phyloP scores from a whole-genome alignment of 2,797 vertebrate genomes.

The Anableps anableps region DNA sequence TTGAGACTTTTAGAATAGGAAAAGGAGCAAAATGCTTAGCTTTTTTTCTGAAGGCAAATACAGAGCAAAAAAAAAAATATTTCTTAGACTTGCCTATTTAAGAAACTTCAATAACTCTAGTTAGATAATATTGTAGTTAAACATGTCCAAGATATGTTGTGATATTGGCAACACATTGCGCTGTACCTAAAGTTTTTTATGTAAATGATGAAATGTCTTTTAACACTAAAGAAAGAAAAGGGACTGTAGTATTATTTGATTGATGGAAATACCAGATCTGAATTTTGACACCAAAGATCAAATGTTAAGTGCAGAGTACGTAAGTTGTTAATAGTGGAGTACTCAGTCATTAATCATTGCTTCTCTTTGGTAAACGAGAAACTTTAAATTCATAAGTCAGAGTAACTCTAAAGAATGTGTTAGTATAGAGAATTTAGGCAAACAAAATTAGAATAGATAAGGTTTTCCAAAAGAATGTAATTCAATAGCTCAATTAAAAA shows the following conservation, averaged over 20 bases:
- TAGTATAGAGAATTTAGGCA: neutral
- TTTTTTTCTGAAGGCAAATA: constrained; percentile 4
- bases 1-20: neutral
- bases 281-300: constrained; percentile 64
- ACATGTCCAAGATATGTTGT: neutral
- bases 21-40: neutral
- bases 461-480: neutral
- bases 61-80: neutral
- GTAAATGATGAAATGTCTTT: neutral
- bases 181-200: neutral
- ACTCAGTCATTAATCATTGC: constrained; percentile 20
- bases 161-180: neutral
- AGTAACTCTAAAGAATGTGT: neutral
- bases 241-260: neutral
- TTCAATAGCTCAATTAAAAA: neutral
- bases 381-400: neutral
- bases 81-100: neutral
- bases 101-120: neutral
- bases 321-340: neutral
- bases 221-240: neutral
- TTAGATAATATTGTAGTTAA: neutral
- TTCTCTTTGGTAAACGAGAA: constrained; percentile 1
- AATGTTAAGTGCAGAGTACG: constrained; percentile 20
- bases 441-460: neutral
- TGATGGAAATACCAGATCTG: constrained; percentile 31